Base-by-base conservation (phyloP, 1,140 invertebrate genomes). In the Drosophila oshimai region DNA sequence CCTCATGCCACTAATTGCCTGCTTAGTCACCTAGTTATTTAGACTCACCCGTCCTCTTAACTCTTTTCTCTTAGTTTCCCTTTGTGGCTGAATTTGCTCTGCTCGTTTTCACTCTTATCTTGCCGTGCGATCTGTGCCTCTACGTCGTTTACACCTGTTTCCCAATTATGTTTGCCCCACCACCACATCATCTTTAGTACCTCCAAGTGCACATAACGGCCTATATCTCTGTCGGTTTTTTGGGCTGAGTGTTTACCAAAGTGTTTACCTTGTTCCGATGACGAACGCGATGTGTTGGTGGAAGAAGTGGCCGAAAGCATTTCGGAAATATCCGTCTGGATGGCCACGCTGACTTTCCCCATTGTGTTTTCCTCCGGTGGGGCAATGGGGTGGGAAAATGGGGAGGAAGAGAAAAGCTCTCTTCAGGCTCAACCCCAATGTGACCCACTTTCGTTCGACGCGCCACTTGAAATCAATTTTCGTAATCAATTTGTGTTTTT, bases 251-350 rank as follows among this genome's bases (percentile, higher is more conserved):
- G 53, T 51, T 57, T 57, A 47, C 28, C 51, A 20, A 22, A 71
- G 36, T 84, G 69, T 84, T 89, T 90, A 90, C 89, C 89, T 90
- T 78, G 89, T 44, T 89, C 72, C 33, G 89, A 90, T 41, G 89
- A 87, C 37, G 84, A 89, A 42, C 89, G 89, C 28, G 89, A 90
- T 26, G 77, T 74, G 44, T 54, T 61, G 50, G 76, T 65, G 47
- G 89, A 90, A 36, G 89, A 84, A 47, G 67, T 83, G 39, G 80
- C 58, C 17, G 84, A 90, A 39, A 89, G 75, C 83, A 89, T 77
- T 73, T 90, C 89, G 22, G 57, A 80, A 34, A 90, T 55, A 45
- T 90, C 89, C 57, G 89, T 90, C 70, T 90, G 89, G n/a, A 90
- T 80, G 24, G 84, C 89, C 36, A 90, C 87, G 71, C 69, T 74